phyloP scores from a whole-genome alignment of 2,113 vertebrate species.

The Bothrops jararaca region DNA sequence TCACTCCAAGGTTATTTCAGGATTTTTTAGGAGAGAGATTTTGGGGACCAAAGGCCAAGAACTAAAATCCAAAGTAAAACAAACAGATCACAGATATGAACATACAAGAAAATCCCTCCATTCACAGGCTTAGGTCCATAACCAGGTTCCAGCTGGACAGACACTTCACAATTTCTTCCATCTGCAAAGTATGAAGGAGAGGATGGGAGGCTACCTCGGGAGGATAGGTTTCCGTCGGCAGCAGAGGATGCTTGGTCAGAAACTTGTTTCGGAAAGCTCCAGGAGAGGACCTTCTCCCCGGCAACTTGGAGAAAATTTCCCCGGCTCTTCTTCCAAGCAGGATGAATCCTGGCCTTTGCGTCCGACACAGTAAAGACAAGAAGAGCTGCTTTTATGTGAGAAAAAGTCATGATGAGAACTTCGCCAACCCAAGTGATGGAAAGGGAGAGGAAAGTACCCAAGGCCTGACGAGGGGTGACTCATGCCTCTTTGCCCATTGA shows the following conservation, averaged over 20 bases:
- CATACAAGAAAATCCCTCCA: too few relatives aligned
- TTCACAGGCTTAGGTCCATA: background rate
- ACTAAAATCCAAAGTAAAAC: background rate
- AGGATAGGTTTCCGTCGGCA: too few relatives aligned
- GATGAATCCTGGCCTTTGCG: background rate
- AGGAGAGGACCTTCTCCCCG: background rate
- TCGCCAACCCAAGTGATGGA: background rate
- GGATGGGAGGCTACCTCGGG: background rate
- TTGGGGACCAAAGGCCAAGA: background rate
- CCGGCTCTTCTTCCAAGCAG: background rate
- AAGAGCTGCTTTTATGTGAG: background rate
- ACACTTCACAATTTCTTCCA: background rate
- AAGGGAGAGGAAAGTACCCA: background rate
- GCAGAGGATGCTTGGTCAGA: background rate
- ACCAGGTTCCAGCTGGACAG: background rate
- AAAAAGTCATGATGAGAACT: background rate
- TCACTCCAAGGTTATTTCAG: constrained; percentile 1
- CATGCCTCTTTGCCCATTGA: background rate
- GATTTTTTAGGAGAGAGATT: too few relatives aligned
- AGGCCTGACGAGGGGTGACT: background rate
- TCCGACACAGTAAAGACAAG: background rate
- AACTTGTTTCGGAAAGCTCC: background rate
- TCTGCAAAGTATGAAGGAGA: background rate
- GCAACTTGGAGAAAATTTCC: too few relatives aligned
- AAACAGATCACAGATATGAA: background rate